Evolutionary conservation across 2,113 vertebrate species (phyloP), one percentile per base, ranked within the genome.

Genomic region (Bolborhynchus lineola): DNA sequence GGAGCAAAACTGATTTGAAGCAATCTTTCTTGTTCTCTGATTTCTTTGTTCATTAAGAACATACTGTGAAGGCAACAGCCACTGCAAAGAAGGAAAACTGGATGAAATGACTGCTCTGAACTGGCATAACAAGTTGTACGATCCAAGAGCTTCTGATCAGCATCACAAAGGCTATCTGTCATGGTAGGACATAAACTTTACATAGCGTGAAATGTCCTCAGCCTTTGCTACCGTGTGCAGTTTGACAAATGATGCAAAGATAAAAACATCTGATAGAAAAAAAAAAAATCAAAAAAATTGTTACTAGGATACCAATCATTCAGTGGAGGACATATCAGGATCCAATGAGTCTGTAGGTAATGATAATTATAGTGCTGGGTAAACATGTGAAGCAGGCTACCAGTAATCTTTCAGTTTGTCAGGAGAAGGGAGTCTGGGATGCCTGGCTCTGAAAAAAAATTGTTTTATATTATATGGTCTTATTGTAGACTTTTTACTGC

Each of bases 281-380:
- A 59, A 69, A 59, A 64, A 60, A 71, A 53, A 29, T 8, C n/a
- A 35, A 80, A 83, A 31, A 49, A 92, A 75, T 20, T 91, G 92
- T 96, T 97, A 95, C 92, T 94, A 95, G 78, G 93, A 92, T 95
- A 94, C 90, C 90, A 86, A 6, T 87, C 46, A 82, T 72, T 87
- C 69, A 76, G 42, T 60, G 41, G 74, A 91, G 62, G 75, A 77
- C 85, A 93, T 93, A 90, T 82, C 78, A 97, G 92, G 94, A 82
- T 24, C 35, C 63, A 88, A 6, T 44, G 62, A 85, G 57, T 93
- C 78, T 85, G 67, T 44, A 90, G 41, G 67, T 90, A 80, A 94
- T 62, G 57, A 82, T 88, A 94, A 96, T 90, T 92, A 87, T 17
- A 92, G 82, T 68, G 72, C 77, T 92, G 87, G 7, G 8, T 81